Base-by-base conservation (phyloP, 2,888 invertebrate species). In the Heteromyza rotundicornis region DNA sequence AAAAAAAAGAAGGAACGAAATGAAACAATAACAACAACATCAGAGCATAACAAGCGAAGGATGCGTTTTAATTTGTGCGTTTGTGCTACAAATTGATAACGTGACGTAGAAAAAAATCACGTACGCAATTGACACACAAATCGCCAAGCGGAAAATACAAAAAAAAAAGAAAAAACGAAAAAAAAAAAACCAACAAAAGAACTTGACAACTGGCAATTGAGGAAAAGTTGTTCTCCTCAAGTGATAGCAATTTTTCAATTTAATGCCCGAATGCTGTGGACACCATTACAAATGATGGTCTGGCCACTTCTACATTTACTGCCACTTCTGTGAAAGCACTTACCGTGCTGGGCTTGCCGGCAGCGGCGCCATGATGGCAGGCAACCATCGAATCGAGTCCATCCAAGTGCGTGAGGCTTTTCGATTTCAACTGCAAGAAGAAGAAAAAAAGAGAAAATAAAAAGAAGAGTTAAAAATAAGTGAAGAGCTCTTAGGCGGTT, bases 371-470 rank as follows among this genome's bases (percentile, higher is more conserved):
- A 63, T 80, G 80, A 59, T 78, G 78, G 70, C 80, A 79, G 57
- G 80, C 75, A 68, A 80, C 73, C 73, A 81, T 77, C 62, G 86
- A 84, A 77, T 89, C 88, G 77, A 90, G 83, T 69, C 86, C 86
- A 85, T 90, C 90, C 80, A 90, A 85, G 80, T 90, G 90, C 69
- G 89, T 90, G 77, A 90, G 84, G 80, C 90, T 90, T 80, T 90
- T 87, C 66, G 90, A 90, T 78, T 90, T 89, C 74, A 90, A 87
- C 90, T 90, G 84, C 14, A 84, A 85, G 60, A 55, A 67, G 57
- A 63, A 57, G 51, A 64, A 54, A 56, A 19, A 62, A n/a, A 52
- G 50, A 64, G 51, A 53, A 35, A 52, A 52, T 62, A 60, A 57
- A 51, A 40, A 14, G 14, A 40, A 52, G 14, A 24, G 27, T 22